phyloP scores from a whole-genome alignment of 2,888 invertebrate genomes.

The Spodoptera littoralis region DNA sequence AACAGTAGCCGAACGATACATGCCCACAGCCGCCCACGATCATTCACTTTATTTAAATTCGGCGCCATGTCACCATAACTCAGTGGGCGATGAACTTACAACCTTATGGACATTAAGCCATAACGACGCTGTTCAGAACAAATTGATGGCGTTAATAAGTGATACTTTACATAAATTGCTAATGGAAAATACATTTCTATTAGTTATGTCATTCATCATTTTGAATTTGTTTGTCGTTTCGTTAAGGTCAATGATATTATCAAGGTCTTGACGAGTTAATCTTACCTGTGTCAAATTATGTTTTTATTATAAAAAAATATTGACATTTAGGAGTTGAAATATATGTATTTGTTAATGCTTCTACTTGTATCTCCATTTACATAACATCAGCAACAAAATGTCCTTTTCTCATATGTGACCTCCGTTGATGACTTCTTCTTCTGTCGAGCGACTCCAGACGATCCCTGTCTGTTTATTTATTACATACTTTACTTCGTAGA shows the following conservation, averaged over 20 bases:
- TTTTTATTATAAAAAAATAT: too few relatives aligned
- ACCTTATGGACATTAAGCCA: slow-evolving; percentile 20
- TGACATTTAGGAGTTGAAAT: too few relatives aligned
- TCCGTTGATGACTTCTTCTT: too few relatives aligned
- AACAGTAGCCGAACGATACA: not conserved
- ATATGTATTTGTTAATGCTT: too few relatives aligned
- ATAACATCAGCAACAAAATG: too few relatives aligned
- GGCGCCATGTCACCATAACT: slow-evolving; percentile 10
- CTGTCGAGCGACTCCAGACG: too few relatives aligned
- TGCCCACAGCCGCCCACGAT: slow-evolving; percentile 23
- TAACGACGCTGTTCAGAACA: slow-evolving; percentile 12
- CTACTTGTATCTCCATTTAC: too few relatives aligned
- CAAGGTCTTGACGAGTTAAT: slow-evolving; percentile 3
- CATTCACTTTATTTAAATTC: slow-evolving; percentile 17
- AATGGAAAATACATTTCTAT: slow-evolving; percentile 19
- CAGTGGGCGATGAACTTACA: slow-evolving; percentile 29
- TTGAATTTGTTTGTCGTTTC: not conserved
- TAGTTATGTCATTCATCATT: slow-evolving; percentile 16
- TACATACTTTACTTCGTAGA: too few relatives aligned
- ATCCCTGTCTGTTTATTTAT: too few relatives aligned
- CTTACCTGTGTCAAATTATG: too few relatives aligned
- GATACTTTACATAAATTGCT: slow-evolving; percentile 31
- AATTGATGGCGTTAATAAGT: slow-evolving; percentile 27
- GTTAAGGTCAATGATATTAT: slow-evolving; percentile 8
- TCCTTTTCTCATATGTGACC: too few relatives aligned